phyloP scores from a whole-genome alignment of 2,888 invertebrate genomes.

The Callimorpha dominula region DNA sequence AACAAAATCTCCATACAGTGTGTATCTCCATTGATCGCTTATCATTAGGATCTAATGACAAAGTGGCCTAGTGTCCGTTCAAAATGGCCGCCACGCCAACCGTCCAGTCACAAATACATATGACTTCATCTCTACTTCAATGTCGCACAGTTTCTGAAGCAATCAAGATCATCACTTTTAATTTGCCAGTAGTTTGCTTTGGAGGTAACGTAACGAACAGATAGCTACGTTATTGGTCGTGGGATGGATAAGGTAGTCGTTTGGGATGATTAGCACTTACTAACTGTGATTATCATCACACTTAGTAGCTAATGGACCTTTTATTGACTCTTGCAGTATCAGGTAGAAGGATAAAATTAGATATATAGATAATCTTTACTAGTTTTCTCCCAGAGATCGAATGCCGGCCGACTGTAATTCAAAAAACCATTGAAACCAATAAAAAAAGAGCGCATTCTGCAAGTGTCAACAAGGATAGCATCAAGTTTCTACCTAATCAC shows the following conservation, averaged over 20 bases:
- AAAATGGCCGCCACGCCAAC: conserved; percentile 14
- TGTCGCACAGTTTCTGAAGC: conserved; percentile 39
- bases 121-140: conserved; percentile 49
- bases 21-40: conserved; percentile 8
- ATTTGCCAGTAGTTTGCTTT: conserved; percentile 28
- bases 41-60: conserved; percentile 20
- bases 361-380: too few species aligned
- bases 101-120: conserved; percentile 30
- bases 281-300: background rate
- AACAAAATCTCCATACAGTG: background rate
- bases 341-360: too few species aligned
- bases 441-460: too few species aligned
- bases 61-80: conserved; percentile 34
- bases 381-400: too few species aligned
- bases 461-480: too few species aligned
- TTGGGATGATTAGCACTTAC: background rate
- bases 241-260: conserved; percentile 6
- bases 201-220: conserved; percentile 10
- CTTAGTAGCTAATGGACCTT: background rate
- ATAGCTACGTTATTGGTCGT: conserved; percentile 14
- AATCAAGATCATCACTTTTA: conserved; percentile 39
- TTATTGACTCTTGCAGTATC: background rate
- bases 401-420: too few species aligned
- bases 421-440: too few species aligned
- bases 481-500: too few species aligned